Percentiles rank a stretch among this genome's conserved stretches.
Conservation (phyloP, 2,113 vertebrate genomes). For the Haemorhous mexicanus region DNA sequence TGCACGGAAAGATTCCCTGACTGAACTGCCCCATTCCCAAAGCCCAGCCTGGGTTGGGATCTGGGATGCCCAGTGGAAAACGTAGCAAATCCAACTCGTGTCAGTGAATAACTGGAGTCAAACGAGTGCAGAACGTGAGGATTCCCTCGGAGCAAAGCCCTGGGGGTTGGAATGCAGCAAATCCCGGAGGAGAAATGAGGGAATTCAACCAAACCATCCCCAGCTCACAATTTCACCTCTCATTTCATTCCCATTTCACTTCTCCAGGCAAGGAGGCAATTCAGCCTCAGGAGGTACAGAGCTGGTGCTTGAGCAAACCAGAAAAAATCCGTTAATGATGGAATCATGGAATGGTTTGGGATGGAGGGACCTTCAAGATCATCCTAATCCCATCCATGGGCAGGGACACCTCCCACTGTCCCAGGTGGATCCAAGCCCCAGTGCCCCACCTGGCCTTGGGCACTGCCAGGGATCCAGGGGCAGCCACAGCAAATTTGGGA, state of each 20-base stretch:
- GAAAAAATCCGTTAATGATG: neutral
- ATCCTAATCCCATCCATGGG: neutral
- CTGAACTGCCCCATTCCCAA: accelerated
- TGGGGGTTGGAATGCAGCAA: neutral
- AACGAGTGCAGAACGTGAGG: neutral
- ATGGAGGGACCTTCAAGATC: accelerated
- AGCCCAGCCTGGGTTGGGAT: neutral
- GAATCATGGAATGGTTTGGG: neutral
- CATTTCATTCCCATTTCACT: neutral
- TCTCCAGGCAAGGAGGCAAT: neutral
- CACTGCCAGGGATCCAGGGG: neutral
- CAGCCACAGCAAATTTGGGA: neutral
- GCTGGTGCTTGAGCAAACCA: neutral
- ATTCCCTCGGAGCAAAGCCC: neutral
- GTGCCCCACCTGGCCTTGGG: accelerated
- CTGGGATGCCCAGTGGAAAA: neutral
- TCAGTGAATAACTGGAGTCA: accelerated
- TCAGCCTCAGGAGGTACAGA: accelerated
- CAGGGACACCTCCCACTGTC: accelerated
- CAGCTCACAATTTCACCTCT: neutral
- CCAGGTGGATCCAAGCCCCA: neutral
- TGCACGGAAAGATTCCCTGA: accelerated
- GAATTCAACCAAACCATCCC: neutral
- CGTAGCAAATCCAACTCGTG: accelerated
- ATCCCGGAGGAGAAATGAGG: neutral